These are phyloP conservation scores for Synanthedon myopaeformis DNA, from an alignment of 2,888 invertebrate genomes.

Conservation along the genomic window DNA sequence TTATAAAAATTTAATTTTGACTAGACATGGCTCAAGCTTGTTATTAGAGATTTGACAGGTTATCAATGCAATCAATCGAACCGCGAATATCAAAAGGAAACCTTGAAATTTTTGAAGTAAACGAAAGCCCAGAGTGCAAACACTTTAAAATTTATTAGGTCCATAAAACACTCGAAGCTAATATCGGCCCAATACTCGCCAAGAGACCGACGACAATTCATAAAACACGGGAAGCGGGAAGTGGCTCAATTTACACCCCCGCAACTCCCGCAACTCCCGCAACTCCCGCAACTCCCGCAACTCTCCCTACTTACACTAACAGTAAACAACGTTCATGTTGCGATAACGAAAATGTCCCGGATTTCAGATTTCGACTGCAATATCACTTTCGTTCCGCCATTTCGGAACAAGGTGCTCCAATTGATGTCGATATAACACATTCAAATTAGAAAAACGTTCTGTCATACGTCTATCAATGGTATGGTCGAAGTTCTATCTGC, in stretches of 20 bases:
- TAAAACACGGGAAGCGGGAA: conserved; percentile 25
- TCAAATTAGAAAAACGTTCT: no score
- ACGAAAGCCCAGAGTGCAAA: neutral
- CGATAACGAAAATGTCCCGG: conserved; percentile 27
- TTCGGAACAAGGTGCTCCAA: no score
- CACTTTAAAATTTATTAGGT: conserved; percentile 28
- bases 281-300: conserved; percentile 9
- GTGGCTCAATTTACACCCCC: conserved; percentile 21
- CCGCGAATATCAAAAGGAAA: neutral
- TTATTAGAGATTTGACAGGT: neutral
- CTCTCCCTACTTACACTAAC: conserved; percentile 16
- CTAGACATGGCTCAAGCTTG: no score
- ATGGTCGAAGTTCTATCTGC: no score
- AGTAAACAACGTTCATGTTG: conserved; percentile 29
- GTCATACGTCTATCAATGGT: no score
- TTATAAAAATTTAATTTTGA: no score
- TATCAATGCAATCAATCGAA: neutral
- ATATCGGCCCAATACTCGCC: conserved; percentile 19
- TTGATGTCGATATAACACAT: no score
- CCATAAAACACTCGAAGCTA: conserved; percentile 21
- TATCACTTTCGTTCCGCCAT: conserved; percentile 26
- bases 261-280: conserved; percentile 5
- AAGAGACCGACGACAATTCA: conserved; percentile 29
- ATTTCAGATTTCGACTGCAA: conserved; percentile 12
- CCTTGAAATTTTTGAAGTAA: neutral